Evolutionary conservation across 2,113 vertebrate species (phyloP).

Genomic region (Pelmatolapia mariae): DNA sequence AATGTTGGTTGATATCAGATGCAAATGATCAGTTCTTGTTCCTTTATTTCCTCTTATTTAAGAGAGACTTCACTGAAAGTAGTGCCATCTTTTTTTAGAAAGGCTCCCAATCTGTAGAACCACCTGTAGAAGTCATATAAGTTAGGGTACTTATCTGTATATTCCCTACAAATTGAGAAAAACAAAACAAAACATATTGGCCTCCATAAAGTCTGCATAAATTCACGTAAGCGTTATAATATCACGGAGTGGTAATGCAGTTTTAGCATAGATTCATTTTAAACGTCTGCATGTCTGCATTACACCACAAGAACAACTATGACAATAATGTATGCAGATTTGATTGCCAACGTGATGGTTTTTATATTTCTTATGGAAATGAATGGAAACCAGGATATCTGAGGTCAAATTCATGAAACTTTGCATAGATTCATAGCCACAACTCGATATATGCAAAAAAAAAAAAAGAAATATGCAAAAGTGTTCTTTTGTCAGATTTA

Average conservation of each 20-base stretch:
- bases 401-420: neutral
- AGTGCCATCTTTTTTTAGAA: neutral
- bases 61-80: neutral
- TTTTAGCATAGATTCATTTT: neutral
- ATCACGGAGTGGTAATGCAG: neutral
- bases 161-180: neutral
- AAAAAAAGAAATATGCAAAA: neutral
- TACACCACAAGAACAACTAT: neutral
- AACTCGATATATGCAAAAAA: neutral
- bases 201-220: neutral
- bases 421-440: neutral
- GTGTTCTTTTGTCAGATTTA: neutral
- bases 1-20: neutral
- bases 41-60: neutral
- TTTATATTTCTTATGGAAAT: neutral
- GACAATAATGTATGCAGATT: neutral
- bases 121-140: neutral
- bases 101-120: neutral
- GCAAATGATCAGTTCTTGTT: neutral
- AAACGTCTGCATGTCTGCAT: neutral
- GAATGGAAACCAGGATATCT: neutral
- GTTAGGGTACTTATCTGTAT: neutral
- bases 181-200: neutral
- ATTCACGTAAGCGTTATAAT: neutral
- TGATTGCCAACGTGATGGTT: neutral